Percentiles rank a stretch among this genome's conserved stretches.
Evolutionary conservation across 1,140 invertebrate genomes (phyloP).

Genomic region (Neodiprion fabricii): DNA sequence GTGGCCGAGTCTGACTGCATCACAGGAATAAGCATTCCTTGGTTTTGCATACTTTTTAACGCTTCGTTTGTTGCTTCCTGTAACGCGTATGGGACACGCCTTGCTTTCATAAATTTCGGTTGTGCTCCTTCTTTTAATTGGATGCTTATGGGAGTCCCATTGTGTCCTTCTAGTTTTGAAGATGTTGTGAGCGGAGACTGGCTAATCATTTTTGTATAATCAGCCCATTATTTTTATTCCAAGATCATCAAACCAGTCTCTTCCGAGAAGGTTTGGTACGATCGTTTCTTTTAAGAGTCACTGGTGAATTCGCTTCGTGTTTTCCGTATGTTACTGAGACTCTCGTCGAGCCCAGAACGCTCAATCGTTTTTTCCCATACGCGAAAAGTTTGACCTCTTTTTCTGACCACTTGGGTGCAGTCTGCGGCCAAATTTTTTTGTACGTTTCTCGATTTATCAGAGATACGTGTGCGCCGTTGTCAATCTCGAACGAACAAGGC

Average conservation of each 20-base stretch:
- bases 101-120: constrained; percentile 5
- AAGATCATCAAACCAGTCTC: constrained; percentile 2
- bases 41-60: neutral
- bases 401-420: neutral
- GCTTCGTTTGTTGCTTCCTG: neutral
- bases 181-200: neutral
- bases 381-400: neutral
- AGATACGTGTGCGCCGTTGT: constrained; percentile 10
- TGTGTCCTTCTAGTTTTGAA: neutral
- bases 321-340: neutral
- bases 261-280: constrained; percentile 10
- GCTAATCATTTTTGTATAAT: constrained; percentile 4
- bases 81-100: neutral
- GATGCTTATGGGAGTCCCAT: constrained; percentile 6
- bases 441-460: constrained; percentile 10
- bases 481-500: neutral
- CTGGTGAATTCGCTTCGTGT: neutral
- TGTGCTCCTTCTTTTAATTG: neutral
- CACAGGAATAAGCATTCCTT: constrained; percentile 11
- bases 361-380: constrained; percentile 5
- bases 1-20: constrained; percentile 11
- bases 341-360: neutral
- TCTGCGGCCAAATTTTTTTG: constrained; percentile 11
- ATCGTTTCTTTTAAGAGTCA: neutral
- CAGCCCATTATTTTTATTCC: constrained; percentile 6